Conservation (phyloP, 2,797 vertebrate species). For the Syngnathus acus region DNA sequence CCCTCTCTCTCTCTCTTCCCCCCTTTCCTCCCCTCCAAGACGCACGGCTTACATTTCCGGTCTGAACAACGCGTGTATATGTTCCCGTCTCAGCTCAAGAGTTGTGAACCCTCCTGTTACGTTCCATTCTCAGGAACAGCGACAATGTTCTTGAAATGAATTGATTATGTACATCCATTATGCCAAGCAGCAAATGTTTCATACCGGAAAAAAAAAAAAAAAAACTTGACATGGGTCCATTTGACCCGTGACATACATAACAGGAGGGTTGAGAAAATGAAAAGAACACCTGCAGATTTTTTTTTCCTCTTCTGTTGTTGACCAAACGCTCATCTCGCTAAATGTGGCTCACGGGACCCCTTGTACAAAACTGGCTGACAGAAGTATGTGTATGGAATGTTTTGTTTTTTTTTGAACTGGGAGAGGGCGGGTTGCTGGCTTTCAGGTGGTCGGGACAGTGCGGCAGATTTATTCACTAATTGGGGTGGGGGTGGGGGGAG, state of each 20-base stretch:
- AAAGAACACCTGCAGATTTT: constrained; percentile 53
- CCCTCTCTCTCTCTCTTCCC: neutral
- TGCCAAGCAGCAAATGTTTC: neutral
- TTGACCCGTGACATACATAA: neutral
- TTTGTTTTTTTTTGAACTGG: constrained; percentile 70
- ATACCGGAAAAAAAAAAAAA: no score
- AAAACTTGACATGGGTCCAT: neutral
- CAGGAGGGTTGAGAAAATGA: constrained; percentile 25
- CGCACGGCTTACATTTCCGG: constrained; percentile 70
- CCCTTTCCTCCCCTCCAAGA: constrained; percentile 57
- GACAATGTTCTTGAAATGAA: neutral
- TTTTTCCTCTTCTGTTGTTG: constrained; percentile 46
- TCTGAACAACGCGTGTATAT: constrained; percentile 63
- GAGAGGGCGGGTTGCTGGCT: constrained; percentile 40
- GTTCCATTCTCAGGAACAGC: neutral
- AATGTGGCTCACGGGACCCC: constrained; percentile 41
- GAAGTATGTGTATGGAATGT: constrained; percentile 66
- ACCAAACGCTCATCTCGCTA: constrained; percentile 64
- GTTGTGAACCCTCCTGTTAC: neutral
- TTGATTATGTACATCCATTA: no score
- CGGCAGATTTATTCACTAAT: constrained; percentile 56
- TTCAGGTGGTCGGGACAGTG: constrained; percentile 11
- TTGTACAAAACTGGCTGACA: constrained; percentile 21
- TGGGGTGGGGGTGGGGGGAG: constrained; percentile 13
- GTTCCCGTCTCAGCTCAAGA: constrained; percentile 77